These are phyloP conservation scores for Leguminivora glycinivorella DNA, from an alignment of 1,140 invertebrate genomes.

Conservation along the genomic window DNA sequence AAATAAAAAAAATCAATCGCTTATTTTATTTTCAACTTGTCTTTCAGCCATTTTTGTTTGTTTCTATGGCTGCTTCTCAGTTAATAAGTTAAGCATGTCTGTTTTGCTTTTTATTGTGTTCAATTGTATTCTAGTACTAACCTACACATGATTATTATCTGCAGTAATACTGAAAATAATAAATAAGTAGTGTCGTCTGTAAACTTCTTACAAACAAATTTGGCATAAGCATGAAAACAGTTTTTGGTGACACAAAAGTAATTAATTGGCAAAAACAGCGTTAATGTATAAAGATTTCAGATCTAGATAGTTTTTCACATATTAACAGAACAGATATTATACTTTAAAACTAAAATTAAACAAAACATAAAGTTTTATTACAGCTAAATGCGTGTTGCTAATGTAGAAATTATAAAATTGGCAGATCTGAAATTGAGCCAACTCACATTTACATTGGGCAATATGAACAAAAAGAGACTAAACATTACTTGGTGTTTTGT, in stretches of 20 bases:
- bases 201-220: too few species aligned
- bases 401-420: slow-evolving; percentile 42
- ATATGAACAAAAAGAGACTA: slow-evolving; percentile 24
- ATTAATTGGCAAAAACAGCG: not conserved
- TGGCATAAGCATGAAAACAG: too few species aligned
- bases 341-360: slow-evolving; percentile 19
- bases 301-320: not conserved
- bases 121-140: too few species aligned
- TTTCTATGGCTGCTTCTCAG: too few species aligned
- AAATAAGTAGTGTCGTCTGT: too few species aligned
- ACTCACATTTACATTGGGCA: slow-evolving; percentile 34
- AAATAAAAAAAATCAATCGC: too few species aligned
- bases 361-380: slow-evolving; percentile 25
- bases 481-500: slow-evolving; percentile 32
- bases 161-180: too few species aligned
- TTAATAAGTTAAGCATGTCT: too few species aligned
- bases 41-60: too few species aligned
- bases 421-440: slow-evolving; percentile 44
- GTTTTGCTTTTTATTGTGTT: too few species aligned
- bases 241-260: not conserved
- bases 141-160: too few species aligned
- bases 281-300: not conserved
- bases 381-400: slow-evolving; percentile 35
- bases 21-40: too few species aligned
- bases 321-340: slow-evolving; percentile 7